Evolutionary conservation across 2,113 vertebrate genomes (phyloP).

Genomic region (Istiophorus platypterus): DNA sequence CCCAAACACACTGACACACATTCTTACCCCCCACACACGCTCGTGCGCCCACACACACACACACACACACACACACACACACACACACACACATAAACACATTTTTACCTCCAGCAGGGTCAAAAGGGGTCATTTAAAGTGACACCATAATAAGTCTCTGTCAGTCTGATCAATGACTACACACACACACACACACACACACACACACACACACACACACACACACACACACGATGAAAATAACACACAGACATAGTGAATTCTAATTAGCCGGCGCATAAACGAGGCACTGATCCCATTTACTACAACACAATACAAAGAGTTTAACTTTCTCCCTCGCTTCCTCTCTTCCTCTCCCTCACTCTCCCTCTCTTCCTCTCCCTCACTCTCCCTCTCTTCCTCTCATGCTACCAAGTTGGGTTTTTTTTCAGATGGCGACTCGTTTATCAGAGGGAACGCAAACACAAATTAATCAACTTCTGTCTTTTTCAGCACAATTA

Average conservation of each 20-base stretch:
- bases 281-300: constrained; percentile 61
- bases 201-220: constrained; percentile 40
- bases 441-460: constrained; percentile 60
- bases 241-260: constrained; percentile 54
- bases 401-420: constrained; percentile 61
- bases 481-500: constrained; percentile 75
- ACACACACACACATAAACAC: constrained; percentile 38
- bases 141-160: constrained; percentile 78
- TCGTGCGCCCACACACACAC: constrained; percentile 33
- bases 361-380: background rate
- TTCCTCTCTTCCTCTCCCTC: background rate
- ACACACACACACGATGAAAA: constrained; percentile 24
- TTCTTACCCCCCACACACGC: constrained; percentile 19
- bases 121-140: constrained; percentile 59
- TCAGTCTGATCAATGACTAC: constrained; percentile 77
- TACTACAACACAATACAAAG: constrained; percentile 44
- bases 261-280: constrained; percentile 60
- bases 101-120: constrained; percentile 56
- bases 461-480: constrained; percentile 76
- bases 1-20: constrained; percentile 29
- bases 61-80: constrained; percentile 6
- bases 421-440: constrained; percentile 22
- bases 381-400: background rate
- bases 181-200: constrained; percentile 51
- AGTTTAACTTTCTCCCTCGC: constrained; percentile 27